Conservation (phyloP, 1,140 invertebrate genomes). For the Drosophila funebris region DNA sequence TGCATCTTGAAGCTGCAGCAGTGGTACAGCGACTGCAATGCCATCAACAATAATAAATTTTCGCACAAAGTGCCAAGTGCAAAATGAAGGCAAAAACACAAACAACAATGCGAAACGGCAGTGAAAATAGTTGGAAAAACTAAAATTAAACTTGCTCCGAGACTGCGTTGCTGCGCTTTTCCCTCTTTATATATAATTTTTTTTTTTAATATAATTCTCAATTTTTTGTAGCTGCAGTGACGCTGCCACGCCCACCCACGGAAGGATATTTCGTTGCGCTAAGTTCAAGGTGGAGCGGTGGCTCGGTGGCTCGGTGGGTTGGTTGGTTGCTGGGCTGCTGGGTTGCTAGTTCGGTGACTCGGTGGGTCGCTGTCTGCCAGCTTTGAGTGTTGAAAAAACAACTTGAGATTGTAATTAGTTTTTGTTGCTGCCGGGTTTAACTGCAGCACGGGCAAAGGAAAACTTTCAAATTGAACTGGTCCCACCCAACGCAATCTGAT, state of each 20-base stretch:
- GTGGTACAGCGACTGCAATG: slow-evolving; percentile 22
- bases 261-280: slow-evolving; percentile 34
- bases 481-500: background rate
- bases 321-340: background rate
- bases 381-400: slow-evolving; percentile 78
- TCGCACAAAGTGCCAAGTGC: slow-evolving; percentile 65
- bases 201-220: slow-evolving; percentile 68
- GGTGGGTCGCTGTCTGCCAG: slow-evolving; percentile 10
- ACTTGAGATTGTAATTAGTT: slow-evolving; percentile 82
- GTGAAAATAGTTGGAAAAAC: slow-evolving; percentile 71
- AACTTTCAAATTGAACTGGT: slow-evolving; percentile 76
- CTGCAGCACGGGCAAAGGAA: slow-evolving; percentile 38
- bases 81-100: slow-evolving; percentile 66
- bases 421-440: slow-evolving; percentile 75
- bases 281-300: slow-evolving; percentile 45
- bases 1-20: background rate
- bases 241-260: slow-evolving; percentile 17
- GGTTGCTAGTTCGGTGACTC: background rate
- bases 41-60: slow-evolving; percentile 70
- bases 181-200: background rate
- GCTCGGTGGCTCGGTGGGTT: background rate
- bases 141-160: slow-evolving; percentile 69
- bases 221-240: slow-evolving; percentile 1
- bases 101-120: slow-evolving; percentile 31
- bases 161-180: slow-evolving; percentile 30